Evolutionary conservation across 2,888 invertebrate species (phyloP).

Genomic region (Prionchulus punctatus): DNA sequence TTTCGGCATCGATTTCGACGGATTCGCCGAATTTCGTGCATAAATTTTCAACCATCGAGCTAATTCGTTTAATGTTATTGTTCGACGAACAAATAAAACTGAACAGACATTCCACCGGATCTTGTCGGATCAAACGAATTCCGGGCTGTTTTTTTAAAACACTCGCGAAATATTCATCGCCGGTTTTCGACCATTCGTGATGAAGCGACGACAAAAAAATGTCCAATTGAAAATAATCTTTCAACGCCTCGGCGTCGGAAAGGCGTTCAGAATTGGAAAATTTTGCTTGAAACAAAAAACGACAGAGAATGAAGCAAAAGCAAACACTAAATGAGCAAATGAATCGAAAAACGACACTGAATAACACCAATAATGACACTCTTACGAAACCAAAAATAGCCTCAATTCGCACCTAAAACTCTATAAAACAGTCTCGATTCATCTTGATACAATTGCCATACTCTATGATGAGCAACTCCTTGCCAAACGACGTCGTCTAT

Average conservation of each 20-base stretch:
- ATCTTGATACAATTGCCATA: conserved; percentile 16
- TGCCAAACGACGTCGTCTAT: background rate
- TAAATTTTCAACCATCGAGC: conserved; percentile 68
- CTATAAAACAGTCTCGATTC: background rate
- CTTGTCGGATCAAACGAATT: conserved; percentile 74
- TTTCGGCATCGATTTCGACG: conserved; percentile 38
- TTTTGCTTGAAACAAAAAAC: conserved; percentile 14
- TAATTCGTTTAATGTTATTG: conserved; percentile 62
- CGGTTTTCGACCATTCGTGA: conserved; percentile 14
- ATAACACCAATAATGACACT: too few relatives aligned
- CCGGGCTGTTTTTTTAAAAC: conserved; percentile 38
- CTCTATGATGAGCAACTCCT: conserved; percentile 15
- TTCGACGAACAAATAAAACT: conserved; percentile 94
- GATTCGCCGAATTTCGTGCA: conserved; percentile 60
- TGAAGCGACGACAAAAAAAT: conserved; percentile 16
- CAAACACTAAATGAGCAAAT: too few relatives aligned
- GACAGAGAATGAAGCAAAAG: too few relatives aligned
- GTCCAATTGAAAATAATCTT: conserved; percentile 8
- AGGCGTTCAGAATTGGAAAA: too few relatives aligned
- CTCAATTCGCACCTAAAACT: conserved; percentile 3
- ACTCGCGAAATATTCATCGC: conserved; percentile 16
- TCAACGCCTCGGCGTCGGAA: conserved; percentile 7
- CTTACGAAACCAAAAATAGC: too few relatives aligned
- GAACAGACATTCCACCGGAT: conserved; percentile 77
- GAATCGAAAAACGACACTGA: too few relatives aligned